These are phyloP conservation scores for Sinocyclocheilus rhinocerous DNA, from an alignment of 2,113 vertebrate species.

Conservation along the genomic window DNA sequence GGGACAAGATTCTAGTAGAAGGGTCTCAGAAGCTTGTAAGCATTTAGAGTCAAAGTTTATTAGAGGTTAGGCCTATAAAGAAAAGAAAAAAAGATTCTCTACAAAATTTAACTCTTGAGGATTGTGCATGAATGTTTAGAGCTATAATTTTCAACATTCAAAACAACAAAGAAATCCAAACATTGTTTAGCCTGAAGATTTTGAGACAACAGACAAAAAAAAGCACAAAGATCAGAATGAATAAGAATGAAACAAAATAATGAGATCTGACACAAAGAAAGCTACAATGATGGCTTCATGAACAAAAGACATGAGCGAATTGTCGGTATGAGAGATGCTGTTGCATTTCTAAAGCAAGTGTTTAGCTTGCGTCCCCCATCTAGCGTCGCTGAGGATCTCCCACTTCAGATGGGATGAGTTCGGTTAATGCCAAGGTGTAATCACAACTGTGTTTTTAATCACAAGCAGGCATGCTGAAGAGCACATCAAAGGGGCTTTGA, in stretches of 20 bases:
- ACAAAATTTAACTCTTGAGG: no score
- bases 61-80: no score
- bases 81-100: no score
- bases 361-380: background rate
- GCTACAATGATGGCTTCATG: background rate
- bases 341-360: slow-evolving; percentile 11
- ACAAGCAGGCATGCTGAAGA: slow-evolving; percentile 35
- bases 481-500: slow-evolving; percentile 44
- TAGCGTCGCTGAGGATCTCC: background rate
- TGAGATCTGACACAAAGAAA: background rate
- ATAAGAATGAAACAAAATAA: background rate
- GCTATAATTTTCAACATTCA: background rate
- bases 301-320: background rate
- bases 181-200: background rate
- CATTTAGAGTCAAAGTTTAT: no score
- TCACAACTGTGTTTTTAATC: slow-evolving; percentile 37
- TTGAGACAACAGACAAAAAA: no score
- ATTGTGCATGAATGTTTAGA: background rate
- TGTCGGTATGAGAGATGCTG: background rate
- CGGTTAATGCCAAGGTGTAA: slow-evolving; percentile 18
- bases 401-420: slow-evolving; percentile 32
- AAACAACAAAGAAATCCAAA: background rate
- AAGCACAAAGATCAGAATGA: background rate
- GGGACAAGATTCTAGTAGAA: no score
- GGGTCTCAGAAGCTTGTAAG: no score